Percentiles rank a stretch among this genome's conserved stretches.
phyloP scores from a whole-genome alignment of 2,797 vertebrate genomes.

The Enteromius thamalakanensis region DNA sequence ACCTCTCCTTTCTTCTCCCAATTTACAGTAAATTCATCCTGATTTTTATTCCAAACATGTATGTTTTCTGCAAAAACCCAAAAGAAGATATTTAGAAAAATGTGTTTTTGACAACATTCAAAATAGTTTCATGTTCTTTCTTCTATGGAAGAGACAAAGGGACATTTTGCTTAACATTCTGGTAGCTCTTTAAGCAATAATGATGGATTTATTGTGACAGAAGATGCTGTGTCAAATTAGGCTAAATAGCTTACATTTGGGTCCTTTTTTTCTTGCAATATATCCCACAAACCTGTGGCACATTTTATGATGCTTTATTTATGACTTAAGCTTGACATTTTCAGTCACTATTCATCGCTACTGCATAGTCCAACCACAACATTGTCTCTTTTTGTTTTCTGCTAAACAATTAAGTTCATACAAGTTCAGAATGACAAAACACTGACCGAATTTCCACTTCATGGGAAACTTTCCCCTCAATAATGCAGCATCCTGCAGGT shows the following conservation, averaged over 20 bases:
- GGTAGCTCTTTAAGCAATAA: neutral
- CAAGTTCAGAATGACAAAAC: neutral
- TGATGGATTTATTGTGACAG: neutral
- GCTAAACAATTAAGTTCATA: neutral
- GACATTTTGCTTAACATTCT: neutral
- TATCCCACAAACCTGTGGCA: neutral
- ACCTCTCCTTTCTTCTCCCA: neutral
- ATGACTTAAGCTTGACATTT: neutral
- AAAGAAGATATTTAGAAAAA: too few relatives aligned
- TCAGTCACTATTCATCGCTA: neutral
- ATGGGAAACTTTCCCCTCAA: neutral
- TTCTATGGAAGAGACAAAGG: neutral
- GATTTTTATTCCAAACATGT: neutral
- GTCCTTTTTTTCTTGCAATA: neutral
- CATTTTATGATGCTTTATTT: neutral
- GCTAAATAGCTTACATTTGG: neutral
- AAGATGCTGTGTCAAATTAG: neutral
- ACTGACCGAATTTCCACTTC: neutral
- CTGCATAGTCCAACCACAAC: too few relatives aligned
- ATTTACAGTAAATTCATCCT: neutral
- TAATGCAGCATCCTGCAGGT: neutral
- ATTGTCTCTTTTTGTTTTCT: neutral
- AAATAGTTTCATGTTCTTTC: neutral
- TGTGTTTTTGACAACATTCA: neutral
- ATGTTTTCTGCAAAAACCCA: neutral